Evolutionary conservation across 2,797 vertebrate genomes (phyloP), one percentile per base, ranked within the genome.

Genomic region (Rhinophrynus dorsalis): DNA sequence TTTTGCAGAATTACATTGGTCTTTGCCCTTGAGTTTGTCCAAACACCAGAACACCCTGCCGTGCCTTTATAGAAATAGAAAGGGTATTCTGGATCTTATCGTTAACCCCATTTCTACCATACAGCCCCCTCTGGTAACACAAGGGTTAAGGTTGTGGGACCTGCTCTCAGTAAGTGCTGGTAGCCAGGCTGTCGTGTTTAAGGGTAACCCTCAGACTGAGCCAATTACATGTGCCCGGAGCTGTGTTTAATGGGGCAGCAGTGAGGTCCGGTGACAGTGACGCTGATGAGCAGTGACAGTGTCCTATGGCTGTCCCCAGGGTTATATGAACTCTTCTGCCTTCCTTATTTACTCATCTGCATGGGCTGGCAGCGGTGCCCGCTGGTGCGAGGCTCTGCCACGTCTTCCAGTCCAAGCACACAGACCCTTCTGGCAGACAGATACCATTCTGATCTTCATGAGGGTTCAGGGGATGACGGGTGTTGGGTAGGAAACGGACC

Each of bases 281-380:
- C 47, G 61, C 20, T 73, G 70, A 73, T 73, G n/a, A 32, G 62
- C 27, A 26, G 18, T 73, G 70, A 73, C 70, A 73, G 62, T 73
- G 62, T 73, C 70, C 70, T 73, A 66, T 73, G 70, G 70, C 70
- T 73, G 70, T 73, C 70, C 70, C 70, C 55, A 66, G 70, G 70
- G 70, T 73, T 73, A 73, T 73, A 55, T 73, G 70, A 73, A 73
- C 70, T 73, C 70, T 66, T 55, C 70, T 35, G 70, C 45, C 70
- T 73, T 73, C 64, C 70, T 67, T 73, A 73, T 73, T 73, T 67
- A 73, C 70, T 73, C 70, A 73, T 73, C 70, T 73, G 70, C 70
- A 73, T 73, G 70, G 70, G 47, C 70, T 73, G 70, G 70, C 70
- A 73, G 70, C 70, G 52, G 62, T 73, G 55, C 70, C 70, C 70